A percentile compares a stretch with the other conserved stretches of the same genome.
Conservation (phyloP, 2,797 vertebrate genomes). For the Ctenopoma multispine region DNA sequence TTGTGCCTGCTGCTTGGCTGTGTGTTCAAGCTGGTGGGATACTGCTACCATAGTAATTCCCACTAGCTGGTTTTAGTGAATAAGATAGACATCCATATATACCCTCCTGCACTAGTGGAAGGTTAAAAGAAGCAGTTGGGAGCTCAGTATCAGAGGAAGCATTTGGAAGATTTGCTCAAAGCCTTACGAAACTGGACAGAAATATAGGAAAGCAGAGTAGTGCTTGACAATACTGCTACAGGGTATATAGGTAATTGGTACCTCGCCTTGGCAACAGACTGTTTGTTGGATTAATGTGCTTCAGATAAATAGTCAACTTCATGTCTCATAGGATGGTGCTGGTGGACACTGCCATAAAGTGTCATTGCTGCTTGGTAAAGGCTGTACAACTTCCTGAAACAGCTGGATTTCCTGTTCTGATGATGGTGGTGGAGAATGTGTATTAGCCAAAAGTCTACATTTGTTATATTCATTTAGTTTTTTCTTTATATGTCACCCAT, state of each 20-base stretch:
- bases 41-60: background rate
- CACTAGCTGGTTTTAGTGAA: background rate
- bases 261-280: background rate
- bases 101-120: background rate
- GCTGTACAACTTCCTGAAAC: background rate
- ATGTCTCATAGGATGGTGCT: background rate
- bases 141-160: conserved; percentile 4
- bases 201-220: conserved; percentile 1
- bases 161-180: conserved; percentile 24
- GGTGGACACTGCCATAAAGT: background rate
- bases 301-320: background rate
- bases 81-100: background rate
- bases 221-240: background rate
- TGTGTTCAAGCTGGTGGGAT: background rate
- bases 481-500: background rate
- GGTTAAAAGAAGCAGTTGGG: conserved; percentile 13
- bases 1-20: background rate
- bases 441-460: background rate
- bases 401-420: background rate
- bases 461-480: background rate
- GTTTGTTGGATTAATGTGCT: background rate
- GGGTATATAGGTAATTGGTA: background rate
- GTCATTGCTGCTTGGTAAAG: background rate
- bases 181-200: background rate
- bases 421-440: background rate